Evolutionary conservation across 1,140 invertebrate species (phyloP), one percentile per base, ranked within the genome.

Genomic region (Mamestra configurata): DNA sequence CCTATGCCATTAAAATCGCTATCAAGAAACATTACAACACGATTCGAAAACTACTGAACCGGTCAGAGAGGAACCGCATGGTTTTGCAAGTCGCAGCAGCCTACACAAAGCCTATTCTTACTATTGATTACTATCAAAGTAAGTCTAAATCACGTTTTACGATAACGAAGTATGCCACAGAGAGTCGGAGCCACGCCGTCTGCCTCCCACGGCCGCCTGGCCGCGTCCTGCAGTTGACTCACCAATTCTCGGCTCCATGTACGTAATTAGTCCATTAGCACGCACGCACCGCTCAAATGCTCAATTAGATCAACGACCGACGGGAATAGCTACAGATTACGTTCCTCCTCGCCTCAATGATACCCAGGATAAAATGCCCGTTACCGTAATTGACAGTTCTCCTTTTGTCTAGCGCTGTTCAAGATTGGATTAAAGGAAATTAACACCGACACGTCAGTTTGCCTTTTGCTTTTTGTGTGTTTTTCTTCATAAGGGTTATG

Each of bases 291-390:
- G 86, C 89, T 90, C 88, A 93, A 94, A 94, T 93, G 93, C 89
- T 93, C 93, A 93, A 94, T 94, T 94, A 94, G 92, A 93, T 90
- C 91, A 94, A 93, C 92, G 92, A 92, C 92, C 90, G 93, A 84
- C 92, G 90, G 86, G 86, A 90, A 91, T 89, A 87, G 88, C 86
- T 80, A 83, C 86, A 88, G 86, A 93, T 93, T 91, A 92, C 88
- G 87, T 88, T 83, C 90, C 90, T 89, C 81, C 88, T 84, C 87
- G 79, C 75, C 86, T 88, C 83, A 90, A 86, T 89, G 87, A 84
- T 87, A 87, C 85, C 84, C 86, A 81, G 87, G 85, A 88, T 89
- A 86, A 87, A 86, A 87, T 85, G 76, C 83, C 82, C 79, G 43
- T 77, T 80, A 49, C 43, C 15, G 77, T 82, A 88, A 89, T 90